Base-by-base conservation (phyloP, 2,797 vertebrate species). In the Molossus molossus region DNA sequence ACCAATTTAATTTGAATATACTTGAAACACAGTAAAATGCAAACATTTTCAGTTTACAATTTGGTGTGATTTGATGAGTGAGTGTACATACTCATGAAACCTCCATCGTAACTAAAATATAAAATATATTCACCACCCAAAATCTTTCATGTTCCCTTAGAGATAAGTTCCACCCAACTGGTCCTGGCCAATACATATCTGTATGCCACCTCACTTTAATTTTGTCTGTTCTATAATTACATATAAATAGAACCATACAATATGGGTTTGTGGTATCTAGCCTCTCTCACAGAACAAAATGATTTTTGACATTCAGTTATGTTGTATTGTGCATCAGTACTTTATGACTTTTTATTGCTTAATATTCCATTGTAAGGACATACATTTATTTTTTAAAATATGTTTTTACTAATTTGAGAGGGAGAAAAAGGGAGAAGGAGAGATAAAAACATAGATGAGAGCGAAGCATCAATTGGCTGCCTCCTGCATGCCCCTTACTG, bases 11-110 rank as follows among this genome's bases (percentile, higher is more conserved):
- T 80, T 75, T 72, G 23, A 10, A 0, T 84, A 29, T 60, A 84
- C 21, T 18, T 48, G 27, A 82, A 3, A 77, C 9, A 58, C 7
- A 33, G 33, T 37, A 73, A 33, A 80, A 85, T 89, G 53, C 0
- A 65, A 67, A 17, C 10, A 9, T 67, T 81, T 83, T n/a, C 60
- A 58, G 57, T 73, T 87, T 80, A 67, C 20, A 93, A 33, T 67
- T 73, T 79, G 60, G 50, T 83, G 18, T 91, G 50, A 45, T 85
- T 53, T 77, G 45, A 83, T 40, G 87, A 64, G 77, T 40, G 87
- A 64, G 77, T 7, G 9, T 33, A 64, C 6, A 73, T 37, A 67
- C 3, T 69, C n/a, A 37, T 53, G 9, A 20, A 53, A 83, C 3
- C 6, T 65, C 10, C 1, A 37, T 27, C 40, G 29, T 77, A 69